Percentiles rank a stretch among this genome's conserved stretches.
These are phyloP conservation scores for Sula dactylatra DNA, from an alignment of 2,113 vertebrate genomes.

Conservation along the genomic window DNA sequence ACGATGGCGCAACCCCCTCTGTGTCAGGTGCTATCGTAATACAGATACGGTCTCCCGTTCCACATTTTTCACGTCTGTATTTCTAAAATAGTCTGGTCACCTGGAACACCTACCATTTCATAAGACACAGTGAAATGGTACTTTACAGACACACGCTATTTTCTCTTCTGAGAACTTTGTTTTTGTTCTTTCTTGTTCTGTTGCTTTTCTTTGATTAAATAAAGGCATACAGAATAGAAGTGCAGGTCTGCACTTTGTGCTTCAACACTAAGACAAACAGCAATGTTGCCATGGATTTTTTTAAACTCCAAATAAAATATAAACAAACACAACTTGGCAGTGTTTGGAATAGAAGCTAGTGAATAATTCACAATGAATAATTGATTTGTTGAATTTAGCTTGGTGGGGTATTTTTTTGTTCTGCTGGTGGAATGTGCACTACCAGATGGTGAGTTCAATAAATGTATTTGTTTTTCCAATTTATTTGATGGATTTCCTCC, in stretches of 20 bases:
- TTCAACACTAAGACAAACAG: slow-evolving; percentile 51
- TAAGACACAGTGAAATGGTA: not conserved
- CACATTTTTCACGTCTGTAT: not conserved
- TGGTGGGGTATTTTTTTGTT: not conserved
- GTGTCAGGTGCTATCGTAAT: not conserved
- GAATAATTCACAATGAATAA: slow-evolving; percentile 76
- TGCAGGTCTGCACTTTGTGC: slow-evolving; percentile 38
- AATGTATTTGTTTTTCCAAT: slow-evolving; percentile 71
- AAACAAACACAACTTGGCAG: slow-evolving; percentile 70
- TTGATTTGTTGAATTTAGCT: slow-evolving; percentile 71
- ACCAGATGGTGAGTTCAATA: slow-evolving; percentile 69
- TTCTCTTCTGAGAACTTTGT: slow-evolving; percentile 20
- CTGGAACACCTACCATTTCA: not conserved
- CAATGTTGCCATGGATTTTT: slow-evolving; percentile 55
- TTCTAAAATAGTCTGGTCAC: not conserved
- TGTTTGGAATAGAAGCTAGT: slow-evolving; percentile 62
- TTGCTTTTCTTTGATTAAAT: slow-evolving; percentile 38
- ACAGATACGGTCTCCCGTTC: not conserved
- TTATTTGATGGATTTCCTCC: slow-evolving; percentile 44
- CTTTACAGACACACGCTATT: not conserved
- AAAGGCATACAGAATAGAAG: slow-evolving; percentile 28
- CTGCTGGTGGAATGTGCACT: slow-evolving; percentile 19
- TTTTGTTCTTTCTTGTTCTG: slow-evolving; percentile 2
- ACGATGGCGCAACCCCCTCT: not conserved
- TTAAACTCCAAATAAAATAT: slow-evolving; percentile 63